A percentile compares a stretch with the other conserved stretches of the same genome.
Conservation (phyloP, 2,888 invertebrate species). For the Rhyacophila evoluta region DNA sequence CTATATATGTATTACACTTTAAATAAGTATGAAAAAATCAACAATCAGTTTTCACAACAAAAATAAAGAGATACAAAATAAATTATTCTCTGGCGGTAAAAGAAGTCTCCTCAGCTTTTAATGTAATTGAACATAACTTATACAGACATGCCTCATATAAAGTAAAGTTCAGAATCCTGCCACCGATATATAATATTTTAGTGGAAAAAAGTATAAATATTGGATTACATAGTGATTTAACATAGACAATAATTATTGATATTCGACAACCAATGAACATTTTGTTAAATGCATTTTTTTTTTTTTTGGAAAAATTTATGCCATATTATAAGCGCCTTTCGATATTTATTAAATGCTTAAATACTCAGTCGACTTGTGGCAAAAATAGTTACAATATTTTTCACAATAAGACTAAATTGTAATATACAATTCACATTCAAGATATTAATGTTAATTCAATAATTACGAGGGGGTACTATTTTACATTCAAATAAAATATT, state of each 20-base stretch:
- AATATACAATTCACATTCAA: not conserved
- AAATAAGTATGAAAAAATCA: too few relatives aligned
- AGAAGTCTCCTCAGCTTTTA: too few relatives aligned
- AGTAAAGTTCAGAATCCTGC: not conserved
- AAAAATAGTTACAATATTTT: not conserved
- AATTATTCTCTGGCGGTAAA: too few relatives aligned
- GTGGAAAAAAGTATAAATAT: too few relatives aligned
- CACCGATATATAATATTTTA: too few relatives aligned
- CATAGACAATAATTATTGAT: not conserved
- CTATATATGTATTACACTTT: too few relatives aligned
- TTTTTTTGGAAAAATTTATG: not conserved
- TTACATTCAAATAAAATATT: not conserved
- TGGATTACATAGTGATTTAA: too few relatives aligned
- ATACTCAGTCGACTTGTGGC: constrained; percentile 5
- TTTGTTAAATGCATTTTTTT: not conserved
- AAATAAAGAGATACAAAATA: too few relatives aligned
- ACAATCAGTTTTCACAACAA: too few relatives aligned
- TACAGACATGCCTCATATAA: too few relatives aligned
- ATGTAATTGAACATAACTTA: too few relatives aligned
- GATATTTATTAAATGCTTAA: constrained; percentile 8
- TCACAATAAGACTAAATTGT: not conserved
- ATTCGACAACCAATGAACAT: not conserved
- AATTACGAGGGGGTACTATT: not conserved
- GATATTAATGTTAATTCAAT: not conserved
- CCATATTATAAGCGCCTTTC: not conserved